These are phyloP conservation scores for Orchesella flavescens DNA, from an alignment of 2,888 invertebrate species.

Conservation along the genomic window DNA sequence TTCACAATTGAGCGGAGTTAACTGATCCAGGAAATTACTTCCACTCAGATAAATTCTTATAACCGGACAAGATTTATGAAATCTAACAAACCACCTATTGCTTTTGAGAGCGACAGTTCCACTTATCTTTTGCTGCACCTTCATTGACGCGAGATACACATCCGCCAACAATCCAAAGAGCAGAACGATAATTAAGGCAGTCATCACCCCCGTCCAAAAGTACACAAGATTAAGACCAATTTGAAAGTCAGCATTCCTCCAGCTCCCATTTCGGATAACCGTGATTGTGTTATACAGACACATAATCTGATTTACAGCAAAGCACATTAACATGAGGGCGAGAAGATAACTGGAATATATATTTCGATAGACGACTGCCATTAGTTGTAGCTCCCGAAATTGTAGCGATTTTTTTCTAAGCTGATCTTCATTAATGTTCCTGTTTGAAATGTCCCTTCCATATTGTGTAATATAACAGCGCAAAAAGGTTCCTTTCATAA, in stretches of 20 bases:
- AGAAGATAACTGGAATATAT: not conserved
- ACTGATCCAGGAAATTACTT: not conserved
- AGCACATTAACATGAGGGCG: not conserved
- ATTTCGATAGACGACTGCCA: not conserved
- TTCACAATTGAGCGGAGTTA: not conserved
- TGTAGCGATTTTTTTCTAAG: too few relatives aligned
- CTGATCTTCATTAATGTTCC: too few relatives aligned
- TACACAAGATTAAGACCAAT: not conserved
- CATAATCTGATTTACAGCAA: not conserved
- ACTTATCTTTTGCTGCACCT: not conserved
- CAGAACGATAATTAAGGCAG: not conserved
- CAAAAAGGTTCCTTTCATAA: too few relatives aligned
- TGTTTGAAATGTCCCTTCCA: too few relatives aligned
- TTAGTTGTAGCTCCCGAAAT: too few relatives aligned
- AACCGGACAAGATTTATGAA: not conserved
- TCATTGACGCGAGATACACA: not conserved
- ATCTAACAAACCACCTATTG: conserved; percentile 1
- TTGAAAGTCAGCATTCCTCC: not conserved
- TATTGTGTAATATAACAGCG: too few relatives aligned
- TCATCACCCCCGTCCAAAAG: not conserved
- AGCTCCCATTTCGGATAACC: not conserved
- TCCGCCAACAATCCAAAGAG: not conserved
- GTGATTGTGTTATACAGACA: not conserved
- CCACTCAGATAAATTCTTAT: not conserved
- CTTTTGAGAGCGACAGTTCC: not conserved